These are phyloP conservation scores for Apogon hyalosoma DNA, from an alignment of 2,797 vertebrate species.

Conservation along the genomic window DNA sequence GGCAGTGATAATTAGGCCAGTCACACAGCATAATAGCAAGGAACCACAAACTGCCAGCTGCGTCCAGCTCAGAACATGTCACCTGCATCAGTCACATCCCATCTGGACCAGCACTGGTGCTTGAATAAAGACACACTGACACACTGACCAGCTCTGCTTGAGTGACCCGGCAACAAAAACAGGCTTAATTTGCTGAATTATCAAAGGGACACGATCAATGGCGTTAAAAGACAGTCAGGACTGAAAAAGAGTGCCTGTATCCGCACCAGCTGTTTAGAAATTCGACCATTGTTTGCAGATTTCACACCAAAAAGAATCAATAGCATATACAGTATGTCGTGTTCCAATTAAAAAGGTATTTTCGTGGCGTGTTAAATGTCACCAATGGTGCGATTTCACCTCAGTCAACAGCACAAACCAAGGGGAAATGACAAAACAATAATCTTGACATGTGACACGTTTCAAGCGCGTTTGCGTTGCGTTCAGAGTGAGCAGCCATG, in stretches of 20 bases:
- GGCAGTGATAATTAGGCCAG: constrained; percentile 80
- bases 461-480: neutral
- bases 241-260: neutral
- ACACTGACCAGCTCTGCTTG: constrained; percentile 62
- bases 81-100: constrained; percentile 80
- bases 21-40: constrained; percentile 77
- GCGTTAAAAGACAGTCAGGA: constrained; percentile 29
- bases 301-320: constrained; percentile 26
- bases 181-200: constrained; percentile 54
- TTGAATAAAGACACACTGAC: constrained; percentile 39
- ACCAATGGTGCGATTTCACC: neutral
- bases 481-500: neutral
- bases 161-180: constrained; percentile 44
- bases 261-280: constrained; percentile 28
- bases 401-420: neutral
- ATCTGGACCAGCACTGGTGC: constrained; percentile 65
- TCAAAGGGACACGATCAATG: constrained; percentile 55
- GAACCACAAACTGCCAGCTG: constrained; percentile 80
- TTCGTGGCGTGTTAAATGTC: neutral
- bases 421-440: neutral
- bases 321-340: neutral
- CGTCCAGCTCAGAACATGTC: constrained; percentile 69
- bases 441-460: neutral
- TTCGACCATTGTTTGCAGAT: constrained; percentile 5
- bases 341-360: constrained; percentile 23